A percentile compares a stretch with the other conserved stretches of the same genome.
phyloP scores from a whole-genome alignment of 2,888 invertebrate genomes.

The Spisula subtruncata region DNA sequence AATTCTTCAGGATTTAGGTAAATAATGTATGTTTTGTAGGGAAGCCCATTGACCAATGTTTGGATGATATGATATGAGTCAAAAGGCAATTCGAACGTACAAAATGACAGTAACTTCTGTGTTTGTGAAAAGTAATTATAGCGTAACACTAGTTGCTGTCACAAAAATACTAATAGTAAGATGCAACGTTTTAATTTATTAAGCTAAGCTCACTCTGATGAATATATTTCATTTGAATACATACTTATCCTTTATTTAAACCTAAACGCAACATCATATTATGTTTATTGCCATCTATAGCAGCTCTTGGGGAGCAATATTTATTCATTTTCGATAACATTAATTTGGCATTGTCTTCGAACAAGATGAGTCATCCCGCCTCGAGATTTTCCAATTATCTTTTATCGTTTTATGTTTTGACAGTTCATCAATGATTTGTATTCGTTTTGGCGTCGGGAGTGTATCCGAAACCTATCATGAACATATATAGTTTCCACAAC shows the following conservation, averaged over 20 bases:
- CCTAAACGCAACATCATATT: neutral
- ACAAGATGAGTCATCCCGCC: conserved; percentile 21
- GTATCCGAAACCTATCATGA: conserved; percentile 16
- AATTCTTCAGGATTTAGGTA: no score
- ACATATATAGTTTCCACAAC: conserved; percentile 5
- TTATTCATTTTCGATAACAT: conserved; percentile 23
- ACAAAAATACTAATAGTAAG: no score
- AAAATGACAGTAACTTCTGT: no score
- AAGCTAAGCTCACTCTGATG: neutral
- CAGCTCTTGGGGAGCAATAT: neutral
- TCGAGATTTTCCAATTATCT: conserved; percentile 43
- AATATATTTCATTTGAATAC: neutral
- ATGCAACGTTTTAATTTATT: neutral
- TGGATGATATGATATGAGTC: no score
- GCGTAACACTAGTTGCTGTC: no score
- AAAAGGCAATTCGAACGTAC: no score
- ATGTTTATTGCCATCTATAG: conserved; percentile 13
- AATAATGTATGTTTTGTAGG: no score
- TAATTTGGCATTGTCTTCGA: conserved; percentile 37
- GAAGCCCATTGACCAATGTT: no score
- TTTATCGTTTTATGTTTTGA: conserved; percentile 36
- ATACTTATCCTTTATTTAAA: neutral
- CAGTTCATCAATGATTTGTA: conserved; percentile 43
- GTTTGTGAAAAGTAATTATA: no score
- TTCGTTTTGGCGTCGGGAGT: conserved; percentile 30